These are phyloP conservation scores for Drosophila quadrilineata DNA, from an alignment of 1,140 invertebrate species.

Conservation along the genomic window DNA sequence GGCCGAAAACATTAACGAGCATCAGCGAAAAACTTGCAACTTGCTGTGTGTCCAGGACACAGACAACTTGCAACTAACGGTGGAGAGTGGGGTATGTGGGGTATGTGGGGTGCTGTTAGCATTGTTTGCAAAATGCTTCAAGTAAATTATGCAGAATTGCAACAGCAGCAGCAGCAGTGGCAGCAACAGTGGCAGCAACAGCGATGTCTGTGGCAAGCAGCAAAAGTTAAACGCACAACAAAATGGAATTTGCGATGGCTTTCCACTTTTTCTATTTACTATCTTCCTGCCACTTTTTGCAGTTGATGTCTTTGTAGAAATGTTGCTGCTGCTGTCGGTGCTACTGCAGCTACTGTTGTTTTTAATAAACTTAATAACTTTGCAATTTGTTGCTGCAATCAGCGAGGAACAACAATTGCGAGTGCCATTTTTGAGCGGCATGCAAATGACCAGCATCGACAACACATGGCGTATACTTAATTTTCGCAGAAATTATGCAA, in stretches of 20 bases:
- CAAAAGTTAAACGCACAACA: constrained; percentile 70
- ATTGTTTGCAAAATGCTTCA: constrained; percentile 69
- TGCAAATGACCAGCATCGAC: constrained; percentile 28
- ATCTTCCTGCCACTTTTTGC: not conserved
- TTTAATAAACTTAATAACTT: constrained; percentile 79
- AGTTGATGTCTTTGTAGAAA: constrained; percentile 47
- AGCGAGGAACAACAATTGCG: constrained; percentile 45
- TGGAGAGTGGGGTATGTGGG: not conserved
- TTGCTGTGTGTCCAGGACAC: constrained; percentile 18
- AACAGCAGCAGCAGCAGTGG: constrained; percentile 16
- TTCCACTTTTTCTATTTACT: constrained; percentile 17
- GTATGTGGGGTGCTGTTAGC: constrained; percentile 27
- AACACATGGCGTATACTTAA: constrained; percentile 67
- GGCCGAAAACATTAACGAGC: constrained; percentile 75
- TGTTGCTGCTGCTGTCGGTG: constrained; percentile 18
- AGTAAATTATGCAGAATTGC: constrained; percentile 75
- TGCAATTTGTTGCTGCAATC: constrained; percentile 75
- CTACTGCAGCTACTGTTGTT: constrained; percentile 30
- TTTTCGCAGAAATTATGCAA: constrained; percentile 40
- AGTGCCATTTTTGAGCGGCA: constrained; percentile 29
- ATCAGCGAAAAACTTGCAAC: constrained; percentile 73
- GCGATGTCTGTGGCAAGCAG: constrained; percentile 18
- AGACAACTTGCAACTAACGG: constrained; percentile 16
- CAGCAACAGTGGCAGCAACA: not conserved
- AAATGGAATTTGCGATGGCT: constrained; percentile 57